Evolutionary conservation across 2,888 invertebrate species (phyloP).

Genomic region (Ypsolopha sequella): DNA sequence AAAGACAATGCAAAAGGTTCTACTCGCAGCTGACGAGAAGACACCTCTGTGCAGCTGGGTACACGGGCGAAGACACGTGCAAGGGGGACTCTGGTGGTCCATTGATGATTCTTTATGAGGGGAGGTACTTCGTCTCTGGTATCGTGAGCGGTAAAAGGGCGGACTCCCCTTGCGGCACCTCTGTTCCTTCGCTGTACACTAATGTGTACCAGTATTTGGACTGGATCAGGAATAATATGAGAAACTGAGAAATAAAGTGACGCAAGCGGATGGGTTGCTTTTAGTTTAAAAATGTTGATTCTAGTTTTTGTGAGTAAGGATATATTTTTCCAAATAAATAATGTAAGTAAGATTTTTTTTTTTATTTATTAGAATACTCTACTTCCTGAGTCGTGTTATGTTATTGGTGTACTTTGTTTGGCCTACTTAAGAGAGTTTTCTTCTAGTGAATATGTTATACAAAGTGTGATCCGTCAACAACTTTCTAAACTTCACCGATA

Average conservation of each 20-base stretch:
- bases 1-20: constrained; percentile 31
- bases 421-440: too few relatives aligned
- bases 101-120: constrained; percentile 46
- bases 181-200: constrained; percentile 53
- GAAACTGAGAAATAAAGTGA: constrained; percentile 21
- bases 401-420: too few relatives aligned
- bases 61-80: constrained; percentile 52
- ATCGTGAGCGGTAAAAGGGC: constrained; percentile 57
- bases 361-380: too few relatives aligned
- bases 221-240: constrained; percentile 40
- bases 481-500: too few relatives aligned
- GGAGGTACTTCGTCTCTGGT: constrained; percentile 46
- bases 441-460: too few relatives aligned
- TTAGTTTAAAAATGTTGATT: background rate
- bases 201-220: constrained; percentile 46
- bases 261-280: background rate
- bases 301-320: too few relatives aligned
- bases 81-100: constrained; percentile 62
- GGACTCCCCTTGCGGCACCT: constrained; percentile 49
- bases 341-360: background rate
- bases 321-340: too few relatives aligned
- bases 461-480: too few relatives aligned
- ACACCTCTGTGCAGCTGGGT: constrained; percentile 54
- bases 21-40: constrained; percentile 36
- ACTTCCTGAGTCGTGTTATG: too few relatives aligned